These are phyloP conservation scores for Cyclophora albipunctata DNA, from an alignment of 2,888 invertebrate species.

Conservation along the genomic window DNA sequence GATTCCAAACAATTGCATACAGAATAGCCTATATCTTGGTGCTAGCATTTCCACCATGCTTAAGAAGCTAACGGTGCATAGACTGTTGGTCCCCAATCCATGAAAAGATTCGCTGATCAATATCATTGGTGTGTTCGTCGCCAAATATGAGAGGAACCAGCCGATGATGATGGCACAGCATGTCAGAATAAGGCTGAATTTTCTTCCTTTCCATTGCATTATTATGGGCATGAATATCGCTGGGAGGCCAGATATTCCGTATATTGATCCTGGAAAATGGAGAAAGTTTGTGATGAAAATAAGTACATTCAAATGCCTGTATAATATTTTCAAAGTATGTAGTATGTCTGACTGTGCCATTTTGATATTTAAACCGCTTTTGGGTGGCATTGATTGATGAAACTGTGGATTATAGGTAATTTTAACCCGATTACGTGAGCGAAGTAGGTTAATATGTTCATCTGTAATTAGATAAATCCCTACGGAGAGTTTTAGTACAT, in stretches of 20 bases:
- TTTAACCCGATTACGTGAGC: too few species aligned
- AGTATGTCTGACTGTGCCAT: too few species aligned
- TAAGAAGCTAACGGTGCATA: not conserved
- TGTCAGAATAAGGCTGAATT: slow-evolving; percentile 6
- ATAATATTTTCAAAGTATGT: too few species aligned
- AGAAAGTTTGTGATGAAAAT: too few species aligned
- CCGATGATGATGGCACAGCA: slow-evolving; percentile 8
- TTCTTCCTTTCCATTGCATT: slow-evolving; percentile 12
- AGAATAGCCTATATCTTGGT: slow-evolving; percentile 2
- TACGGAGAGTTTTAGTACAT: too few species aligned
- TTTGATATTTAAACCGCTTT: too few species aligned
- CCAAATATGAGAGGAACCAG: slow-evolving; percentile 7
- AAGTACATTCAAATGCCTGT: too few species aligned
- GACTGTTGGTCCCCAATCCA: slow-evolving; percentile 1
- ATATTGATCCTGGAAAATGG: not conserved
- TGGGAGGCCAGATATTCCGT: slow-evolving; percentile 8
- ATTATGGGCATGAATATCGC: slow-evolving; percentile 7
- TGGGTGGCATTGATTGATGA: too few species aligned
- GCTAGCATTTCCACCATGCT: not conserved
- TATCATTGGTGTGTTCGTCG: not conserved
- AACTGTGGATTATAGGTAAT: too few species aligned
- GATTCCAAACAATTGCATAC: slow-evolving; percentile 6
- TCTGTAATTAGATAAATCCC: too few species aligned
- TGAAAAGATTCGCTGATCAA: slow-evolving; percentile 1
- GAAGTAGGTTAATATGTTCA: too few species aligned